phyloP scores from a whole-genome alignment of 2,797 vertebrate species.

The Ctenochaetus hawaiiensis region DNA sequence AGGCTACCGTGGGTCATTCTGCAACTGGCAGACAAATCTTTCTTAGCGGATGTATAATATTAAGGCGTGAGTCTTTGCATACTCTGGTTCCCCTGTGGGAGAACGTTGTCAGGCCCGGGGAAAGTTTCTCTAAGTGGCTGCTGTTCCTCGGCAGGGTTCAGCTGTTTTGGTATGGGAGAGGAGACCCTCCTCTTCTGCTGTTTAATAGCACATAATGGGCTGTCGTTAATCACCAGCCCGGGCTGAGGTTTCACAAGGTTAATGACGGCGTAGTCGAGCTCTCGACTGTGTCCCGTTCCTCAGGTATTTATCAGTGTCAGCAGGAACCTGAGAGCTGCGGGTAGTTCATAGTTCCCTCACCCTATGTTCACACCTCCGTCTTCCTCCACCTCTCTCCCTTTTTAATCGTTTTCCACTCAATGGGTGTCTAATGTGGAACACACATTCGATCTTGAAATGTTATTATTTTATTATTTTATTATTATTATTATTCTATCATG shows the following conservation, averaged over 20 bases:
- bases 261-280: constrained; percentile 69
- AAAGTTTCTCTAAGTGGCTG: constrained; percentile 31
- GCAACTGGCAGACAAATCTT: constrained; percentile 35
- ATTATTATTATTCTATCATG: too few species aligned
- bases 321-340: constrained; percentile 34
- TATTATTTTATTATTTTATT: too few species aligned
- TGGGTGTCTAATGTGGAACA: background rate
- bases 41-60: constrained; percentile 20
- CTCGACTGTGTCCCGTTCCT: constrained; percentile 70
- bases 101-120: constrained; percentile 10
- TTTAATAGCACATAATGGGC: constrained; percentile 78
- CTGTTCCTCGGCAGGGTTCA: constrained; percentile 24
- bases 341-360: constrained; percentile 26
- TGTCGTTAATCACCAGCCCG: constrained; percentile 78
- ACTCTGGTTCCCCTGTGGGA: constrained; percentile 4
- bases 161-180: constrained; percentile 52
- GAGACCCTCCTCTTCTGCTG: constrained; percentile 49
- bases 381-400: background rate
- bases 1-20: constrained; percentile 60
- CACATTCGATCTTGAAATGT: background rate
- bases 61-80: constrained; percentile 11
- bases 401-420: background rate
- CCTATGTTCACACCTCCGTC: background rate
- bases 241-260: constrained; percentile 81
- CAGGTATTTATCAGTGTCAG: constrained; percentile 79